Evolutionary conservation across 2,888 invertebrate species (phyloP).

Genomic region (Drosophila anceps): DNA sequence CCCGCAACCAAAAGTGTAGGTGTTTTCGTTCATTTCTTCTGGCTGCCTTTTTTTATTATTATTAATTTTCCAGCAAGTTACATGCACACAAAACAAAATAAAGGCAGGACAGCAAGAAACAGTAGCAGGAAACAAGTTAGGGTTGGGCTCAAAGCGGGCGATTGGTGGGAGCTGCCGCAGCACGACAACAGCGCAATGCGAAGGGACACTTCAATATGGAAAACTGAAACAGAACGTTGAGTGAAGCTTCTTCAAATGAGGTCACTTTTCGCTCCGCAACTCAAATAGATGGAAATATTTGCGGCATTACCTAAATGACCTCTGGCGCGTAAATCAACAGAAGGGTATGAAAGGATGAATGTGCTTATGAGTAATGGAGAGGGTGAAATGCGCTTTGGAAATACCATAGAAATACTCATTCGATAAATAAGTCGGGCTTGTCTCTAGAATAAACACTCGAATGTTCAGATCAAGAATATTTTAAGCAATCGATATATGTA

Average conservation of each 20-base stretch:
- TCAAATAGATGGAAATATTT: slow-evolving; percentile 63
- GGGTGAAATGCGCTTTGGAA: too few relatives aligned
- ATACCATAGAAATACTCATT: neutral
- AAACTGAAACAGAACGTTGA: slow-evolving; percentile 49
- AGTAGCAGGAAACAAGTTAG: slow-evolving; percentile 41
- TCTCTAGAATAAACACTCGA: neutral
- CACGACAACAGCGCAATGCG: slow-evolving; percentile 65
- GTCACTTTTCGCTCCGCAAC: slow-evolving; percentile 65
- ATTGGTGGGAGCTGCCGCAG: slow-evolving; percentile 40
- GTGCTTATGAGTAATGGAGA: neutral
- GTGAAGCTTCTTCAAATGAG: slow-evolving; percentile 73
- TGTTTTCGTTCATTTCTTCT: slow-evolving; percentile 60
- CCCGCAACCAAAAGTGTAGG: slow-evolving; percentile 42
- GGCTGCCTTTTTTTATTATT: slow-evolving; percentile 72
- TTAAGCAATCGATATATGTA: neutral
- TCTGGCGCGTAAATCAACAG: slow-evolving; percentile 35
- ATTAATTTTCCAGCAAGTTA: slow-evolving; percentile 81
- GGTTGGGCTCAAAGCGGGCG: slow-evolving; percentile 7
- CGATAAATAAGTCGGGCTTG: too few relatives aligned
- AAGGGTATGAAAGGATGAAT: slow-evolving; percentile 13
- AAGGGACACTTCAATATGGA: slow-evolving; percentile 79
- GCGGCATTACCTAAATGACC: slow-evolving; percentile 63
- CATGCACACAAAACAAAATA: slow-evolving; percentile 78
- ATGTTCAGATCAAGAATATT: neutral
- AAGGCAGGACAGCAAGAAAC: slow-evolving; percentile 66